Base-by-base conservation (phyloP, 1,140 invertebrate genomes). In the Homalodisca vitripennis region DNA sequence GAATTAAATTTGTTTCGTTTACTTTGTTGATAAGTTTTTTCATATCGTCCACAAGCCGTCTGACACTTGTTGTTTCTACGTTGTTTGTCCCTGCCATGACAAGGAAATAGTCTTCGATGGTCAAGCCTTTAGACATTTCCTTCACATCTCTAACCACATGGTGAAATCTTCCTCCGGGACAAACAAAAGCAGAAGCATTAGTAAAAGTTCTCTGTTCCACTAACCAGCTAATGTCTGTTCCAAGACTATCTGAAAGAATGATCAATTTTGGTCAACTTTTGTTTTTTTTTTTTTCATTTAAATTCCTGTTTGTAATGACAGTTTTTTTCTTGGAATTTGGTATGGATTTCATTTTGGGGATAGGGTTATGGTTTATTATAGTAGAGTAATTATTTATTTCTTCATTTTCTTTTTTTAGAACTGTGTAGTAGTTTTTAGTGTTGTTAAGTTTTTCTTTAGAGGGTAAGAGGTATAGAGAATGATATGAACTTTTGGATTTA, bases 1-100 rank as follows among this genome's bases (percentile, higher is more conserved):
- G 34, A 10, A 41, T 12, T 20, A 53, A 20, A 22, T 53, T 53
- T 12, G 48, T 53, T 3, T 53, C 3, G 10, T 53, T 53, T 17
- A 53, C 48, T 3, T 22, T 53, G 20, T 22, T 53, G 12, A 53
- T 53, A 3, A 53, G 48, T 22, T 22, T 12, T 22, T 22, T 12
- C 12, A 53, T 20, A 53, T 53, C 48, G 6, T 53, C 48, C 12
- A 53, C 6, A 20, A 53, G 12, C 48, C 48, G 12, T 22, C 20
- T 53, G 12, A 53, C 20, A 12, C 48, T 22, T 14, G 48, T 53
- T 53, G 48, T 53, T 53, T 53, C 48, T 3, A 53, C 12, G 20
- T 53, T 53, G 20, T 53, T 53, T 14, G 48, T 53, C 12, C 48
- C 48, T 53, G 48, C 48, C 20, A 53, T 53, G 6, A 53, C 48